phyloP scores from a whole-genome alignment of 2,888 invertebrate genomes.

The Gryllus longicercus region DNA sequence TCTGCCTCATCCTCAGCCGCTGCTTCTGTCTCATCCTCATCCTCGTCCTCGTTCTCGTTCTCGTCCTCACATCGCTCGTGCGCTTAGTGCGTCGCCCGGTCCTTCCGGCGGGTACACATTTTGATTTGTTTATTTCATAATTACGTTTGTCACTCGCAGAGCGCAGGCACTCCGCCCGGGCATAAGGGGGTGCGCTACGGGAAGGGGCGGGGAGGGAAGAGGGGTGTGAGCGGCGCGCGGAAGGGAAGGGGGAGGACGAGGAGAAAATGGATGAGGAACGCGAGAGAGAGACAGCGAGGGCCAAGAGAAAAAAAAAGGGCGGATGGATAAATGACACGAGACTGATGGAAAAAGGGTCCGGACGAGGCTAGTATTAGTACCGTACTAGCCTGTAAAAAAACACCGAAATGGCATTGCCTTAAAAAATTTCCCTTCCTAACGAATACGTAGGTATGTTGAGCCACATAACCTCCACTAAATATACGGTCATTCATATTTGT shows the following conservation, averaged over 20 bases:
- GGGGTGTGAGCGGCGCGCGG: neutral
- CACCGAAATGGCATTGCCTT: slow-evolving; percentile 9
- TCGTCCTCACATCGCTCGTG: too few relatives aligned
- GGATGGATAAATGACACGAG: slow-evolving; percentile 9
- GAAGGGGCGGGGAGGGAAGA: neutral
- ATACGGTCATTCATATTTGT: slow-evolving; percentile 17
- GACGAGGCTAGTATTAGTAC: neutral
- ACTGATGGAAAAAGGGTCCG: slow-evolving; percentile 2
- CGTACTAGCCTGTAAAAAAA: slow-evolving; percentile 9
- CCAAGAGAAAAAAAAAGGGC: neutral
- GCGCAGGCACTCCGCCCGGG: neutral
- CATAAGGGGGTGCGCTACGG: slow-evolving; percentile 2
- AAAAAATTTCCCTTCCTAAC: slow-evolving; percentile 1
- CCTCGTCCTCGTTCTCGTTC: too few relatives aligned
- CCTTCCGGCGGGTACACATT: neutral
- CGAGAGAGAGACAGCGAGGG: neutral
- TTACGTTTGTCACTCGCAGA: slow-evolving; percentile 17
- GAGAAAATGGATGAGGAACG: neutral
- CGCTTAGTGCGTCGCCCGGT: neutral
- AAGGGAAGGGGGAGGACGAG: neutral
- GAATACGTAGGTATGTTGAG: slow-evolving; percentile 7
- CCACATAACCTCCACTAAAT: slow-evolving; percentile 1
- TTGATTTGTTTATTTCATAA: slow-evolving; percentile 1
- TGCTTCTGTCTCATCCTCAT: too few relatives aligned
- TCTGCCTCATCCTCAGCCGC: too few relatives aligned